A percentile compares a stretch with the other conserved stretches of the same genome.
Evolutionary conservation across 2,797 vertebrate genomes (phyloP).

Genomic region (Urocyon cinereoargenteus): DNA sequence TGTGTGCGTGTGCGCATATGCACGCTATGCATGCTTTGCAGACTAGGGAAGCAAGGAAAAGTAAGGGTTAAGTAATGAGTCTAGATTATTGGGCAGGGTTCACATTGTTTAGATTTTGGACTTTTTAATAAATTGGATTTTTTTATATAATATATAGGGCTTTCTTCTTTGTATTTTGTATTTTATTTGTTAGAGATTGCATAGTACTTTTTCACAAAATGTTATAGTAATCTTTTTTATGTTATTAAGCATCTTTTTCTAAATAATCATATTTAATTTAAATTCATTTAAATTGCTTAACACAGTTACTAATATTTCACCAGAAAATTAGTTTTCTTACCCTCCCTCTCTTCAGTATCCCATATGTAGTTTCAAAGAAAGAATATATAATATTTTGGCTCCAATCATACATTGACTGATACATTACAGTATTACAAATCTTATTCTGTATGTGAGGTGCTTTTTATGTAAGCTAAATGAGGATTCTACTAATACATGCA

Average conservation of each 20-base stretch:
- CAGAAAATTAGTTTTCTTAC: neutral
- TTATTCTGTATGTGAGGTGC: neutral
- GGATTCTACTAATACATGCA: neutral
- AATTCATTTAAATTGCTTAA: neutral
- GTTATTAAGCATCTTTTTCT: neutral
- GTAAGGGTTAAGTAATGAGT: neutral
- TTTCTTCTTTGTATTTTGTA: neutral
- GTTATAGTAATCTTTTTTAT: neutral
- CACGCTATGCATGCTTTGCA: neutral
- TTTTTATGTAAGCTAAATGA: neutral
- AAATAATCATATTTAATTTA: neutral
- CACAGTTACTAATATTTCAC: neutral
- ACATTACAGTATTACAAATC: neutral
- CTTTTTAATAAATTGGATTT: neutral
- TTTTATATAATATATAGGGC: neutral
- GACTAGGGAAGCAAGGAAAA: rapidly evolving
- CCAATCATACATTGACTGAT: neutral
- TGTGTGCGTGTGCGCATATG: neutral
- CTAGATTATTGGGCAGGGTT: neutral
- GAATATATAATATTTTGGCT: neutral
- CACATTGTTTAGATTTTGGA: neutral
- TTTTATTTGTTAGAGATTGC: neutral
- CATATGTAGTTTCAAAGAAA: neutral
- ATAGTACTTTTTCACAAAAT: neutral
- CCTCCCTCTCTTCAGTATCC: neutral